Conservation (phyloP, 2,888 invertebrate genomes). For the Norana najaformis region DNA sequence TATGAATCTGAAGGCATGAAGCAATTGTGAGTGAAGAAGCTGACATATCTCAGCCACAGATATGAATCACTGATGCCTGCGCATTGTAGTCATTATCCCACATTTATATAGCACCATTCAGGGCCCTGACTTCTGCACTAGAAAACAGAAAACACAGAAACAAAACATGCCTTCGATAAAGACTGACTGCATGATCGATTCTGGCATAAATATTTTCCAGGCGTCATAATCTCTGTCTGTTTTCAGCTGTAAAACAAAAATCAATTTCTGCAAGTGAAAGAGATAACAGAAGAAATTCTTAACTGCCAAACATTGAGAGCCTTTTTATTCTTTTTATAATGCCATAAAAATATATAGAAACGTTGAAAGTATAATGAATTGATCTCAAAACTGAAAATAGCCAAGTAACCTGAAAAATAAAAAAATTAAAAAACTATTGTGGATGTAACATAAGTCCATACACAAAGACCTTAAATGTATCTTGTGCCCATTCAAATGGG, state of each 20-base stretch:
- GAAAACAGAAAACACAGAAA: not conserved
- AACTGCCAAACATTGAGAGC: not conserved
- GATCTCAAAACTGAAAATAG: not conserved
- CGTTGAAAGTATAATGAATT: not conserved
- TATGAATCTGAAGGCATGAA: too few relatives aligned
- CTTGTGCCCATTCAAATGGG: too few relatives aligned
- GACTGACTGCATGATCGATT: not conserved
- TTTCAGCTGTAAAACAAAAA: not conserved
- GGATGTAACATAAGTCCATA: too few relatives aligned
- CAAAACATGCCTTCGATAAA: not conserved
- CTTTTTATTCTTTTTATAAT: not conserved
- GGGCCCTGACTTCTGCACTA: not conserved
- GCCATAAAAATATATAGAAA: not conserved
- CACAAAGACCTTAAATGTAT: too few relatives aligned
- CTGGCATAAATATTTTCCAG: constrained; percentile 10
- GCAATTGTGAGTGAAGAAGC: not conserved
- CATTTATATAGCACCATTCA: not conserved
- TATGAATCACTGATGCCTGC: too few relatives aligned
- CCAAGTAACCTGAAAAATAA: not conserved
- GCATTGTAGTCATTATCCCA: not conserved
- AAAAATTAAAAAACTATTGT: not conserved
- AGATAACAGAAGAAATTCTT: not conserved
- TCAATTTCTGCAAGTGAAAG: not conserved
- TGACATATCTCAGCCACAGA: not conserved
- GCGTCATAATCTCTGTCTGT: not conserved